Evolutionary conservation across 1,140 invertebrate species (phyloP), one percentile per base, ranked within the genome.

Genomic region (Bombus confusus): DNA sequence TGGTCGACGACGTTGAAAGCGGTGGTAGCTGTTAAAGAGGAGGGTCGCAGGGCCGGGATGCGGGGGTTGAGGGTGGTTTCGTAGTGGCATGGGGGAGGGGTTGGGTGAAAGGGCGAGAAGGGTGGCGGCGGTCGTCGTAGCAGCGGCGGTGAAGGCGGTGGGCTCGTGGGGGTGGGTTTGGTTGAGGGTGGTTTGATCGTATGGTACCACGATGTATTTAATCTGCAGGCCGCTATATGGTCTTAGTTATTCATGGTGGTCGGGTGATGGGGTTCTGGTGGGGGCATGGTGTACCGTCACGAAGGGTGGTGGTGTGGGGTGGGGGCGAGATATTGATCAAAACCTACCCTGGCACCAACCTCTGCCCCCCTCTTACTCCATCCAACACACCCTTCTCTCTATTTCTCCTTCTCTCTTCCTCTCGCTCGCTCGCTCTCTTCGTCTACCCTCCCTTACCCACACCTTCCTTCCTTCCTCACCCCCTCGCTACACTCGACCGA

Each of bases 271-370:
- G 90, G 92, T 89, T 88, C 86, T 90, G 85, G 92, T 87, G 92
- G 92, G 93, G 90, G 92, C 86, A 94, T 94, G 94, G 92, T 93
- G 93, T 94, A 93, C 93, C 92, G 91, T 92, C 88, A 88, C 89
- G 92, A 90, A 93, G 91, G 91, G 90, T 92, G 88, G 83, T 86
- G 88, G 86, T 88, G 91, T 89, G 91, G 92, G 91, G 93, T 93
- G 93, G 94, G 92, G 93, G 92, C 93, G 93, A 95, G 94, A 95
- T 95, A 95, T 95, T 95, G 95, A 95, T 95, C 95, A 95, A 95
- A 95, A 95, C 92, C 94, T 94, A 95, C 94, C 94, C 94, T 95
- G 94, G 94, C 94, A 95, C 93, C 94, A 92, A 94, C 91, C 89
- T 86, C 87, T 87, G 86, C 89, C 83, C 91, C 87, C 89, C 76